Base-by-base conservation (phyloP, 2,113 vertebrate genomes). In the Stigmatopora nigra region DNA sequence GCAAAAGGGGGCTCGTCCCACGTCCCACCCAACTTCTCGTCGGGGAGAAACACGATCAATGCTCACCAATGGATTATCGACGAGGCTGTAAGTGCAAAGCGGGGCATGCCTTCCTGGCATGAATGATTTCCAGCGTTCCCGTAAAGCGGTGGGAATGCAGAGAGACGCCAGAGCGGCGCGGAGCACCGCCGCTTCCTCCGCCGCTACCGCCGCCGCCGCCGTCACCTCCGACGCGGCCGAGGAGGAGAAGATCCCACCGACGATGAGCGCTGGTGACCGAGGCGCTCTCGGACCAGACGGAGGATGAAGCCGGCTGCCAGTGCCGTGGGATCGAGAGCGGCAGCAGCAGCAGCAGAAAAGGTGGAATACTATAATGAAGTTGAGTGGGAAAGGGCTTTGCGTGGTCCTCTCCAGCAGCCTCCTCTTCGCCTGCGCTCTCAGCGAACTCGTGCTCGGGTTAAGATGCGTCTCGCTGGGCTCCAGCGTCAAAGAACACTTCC, bases 361-460 rank as follows among this genome's bases (percentile, higher is more conserved):
- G 92, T 85, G 91, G 92, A 92, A 91, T 93, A n/a, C n/a, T n/a
- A 96, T 93, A 92, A 95, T 96, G 94, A 95, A 93, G 95, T 93
- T 92, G 92, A 93, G 93, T 90, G 92, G 92, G 87, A 93, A 93
- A 91, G 95, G 94, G 91, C 90, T 92, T 92, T 94, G 94, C 92
- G 90, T 93, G 91, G 90, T 93, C 86, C 89, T 95, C 78, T 93
- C 94, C 90, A 91, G 92, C 91, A 91, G 91, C 86, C 91, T 96
- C 85, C 92, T 97, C 87, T 93, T 96, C 86, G 91, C 91, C 85
- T 95, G 93, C 88, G 94, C 94, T 86, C 90, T 96, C 78, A 91
- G 95, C 90, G 92, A 95, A 87, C 92, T 94, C 82, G 93, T 92
- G 68, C 92, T 95, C 80, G 95, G 95, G 84, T 91, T 97, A 84